Evolutionary conservation across 2,888 invertebrate species (phyloP), one percentile per base, ranked within the genome.

Genomic region (Adelognathus sp.): DNA sequence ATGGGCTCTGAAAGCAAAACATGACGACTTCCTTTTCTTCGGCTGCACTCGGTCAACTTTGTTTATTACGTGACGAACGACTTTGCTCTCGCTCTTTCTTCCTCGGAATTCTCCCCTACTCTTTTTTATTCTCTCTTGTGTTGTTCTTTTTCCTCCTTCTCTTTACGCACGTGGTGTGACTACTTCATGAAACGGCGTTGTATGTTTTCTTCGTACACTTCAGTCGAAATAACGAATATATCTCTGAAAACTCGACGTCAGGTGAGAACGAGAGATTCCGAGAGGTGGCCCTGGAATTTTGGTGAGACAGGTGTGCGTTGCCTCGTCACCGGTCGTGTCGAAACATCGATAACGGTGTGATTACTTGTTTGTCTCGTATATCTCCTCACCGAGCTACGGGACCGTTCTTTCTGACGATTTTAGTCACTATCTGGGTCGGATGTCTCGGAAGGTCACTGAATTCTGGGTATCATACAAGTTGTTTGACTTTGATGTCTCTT

Each of bases 1-100:
- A 92, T 61, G 91, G 91, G 76, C 90, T 91, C 83, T 91, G 90
- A 79, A 92, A 92, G 82, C 92, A 92, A 81, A 92, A 92, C 92
- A 92, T 92, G 61, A 54, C 81, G 72, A 52, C 18, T 27, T 9
- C 14, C 16, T 39, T 27, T 6, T 52, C 11, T 36, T 16, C 3
- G 11, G n/a, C 6, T 9, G 24, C 24, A 14, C 24, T 39, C n/a
- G n/a, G n/a, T n/a, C n/a, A n/a, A n/a, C 3, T 6, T 5, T 27
- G 21, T 41, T 6, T 21, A 29, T 16, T 33, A 63, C 21, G 11
- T 21, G 16, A 63, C 16, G 14, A 63, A 1, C 33, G 27, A 9
- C 14, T 44, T 14, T 14, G 9, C 18, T 9, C 14, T 27, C 16
- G 4, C 2, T n/a, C 11, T 29, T 31, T 46, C 46, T 2, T 63